Evolutionary conservation across 2,113 vertebrate species (phyloP).

Genomic region (Heliornis fulica): DNA sequence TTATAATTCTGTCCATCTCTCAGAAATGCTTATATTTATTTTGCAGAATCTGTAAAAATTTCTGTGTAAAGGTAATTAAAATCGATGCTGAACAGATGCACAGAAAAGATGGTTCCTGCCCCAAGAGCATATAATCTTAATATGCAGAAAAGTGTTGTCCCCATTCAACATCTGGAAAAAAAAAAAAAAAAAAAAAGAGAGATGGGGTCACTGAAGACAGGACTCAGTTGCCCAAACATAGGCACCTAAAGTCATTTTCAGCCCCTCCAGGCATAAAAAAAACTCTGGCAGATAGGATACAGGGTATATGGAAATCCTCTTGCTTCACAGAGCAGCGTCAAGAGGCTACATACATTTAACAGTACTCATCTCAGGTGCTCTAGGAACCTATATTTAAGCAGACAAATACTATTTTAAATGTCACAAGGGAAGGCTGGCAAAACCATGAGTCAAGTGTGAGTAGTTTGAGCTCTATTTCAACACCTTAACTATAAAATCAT

Average conservation of each 20-base stretch:
- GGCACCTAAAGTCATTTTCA: not conserved
- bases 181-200: not conserved
- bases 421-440: not conserved
- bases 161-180: not conserved
- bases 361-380: not conserved
- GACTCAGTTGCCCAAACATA: not conserved
- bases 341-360: not conserved
- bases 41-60: not conserved
- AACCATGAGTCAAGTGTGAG: not conserved
- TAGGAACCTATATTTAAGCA: not conserved
- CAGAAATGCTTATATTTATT: not conserved
- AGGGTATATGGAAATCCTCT: not conserved
- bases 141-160: not conserved
- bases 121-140: not conserved
- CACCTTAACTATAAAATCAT: not conserved
- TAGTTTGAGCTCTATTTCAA: not conserved
- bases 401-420: not conserved
- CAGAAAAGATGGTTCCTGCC: not conserved
- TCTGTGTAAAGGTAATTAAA: not conserved
- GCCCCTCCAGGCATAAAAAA: not conserved
- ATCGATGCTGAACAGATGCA: not conserved
- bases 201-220: not conserved
- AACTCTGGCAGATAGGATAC: not conserved
- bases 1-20: not conserved
- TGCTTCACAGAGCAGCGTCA: not conserved